phyloP scores from a whole-genome alignment of 1,140 invertebrate genomes.

The Philaenus spumarius region DNA sequence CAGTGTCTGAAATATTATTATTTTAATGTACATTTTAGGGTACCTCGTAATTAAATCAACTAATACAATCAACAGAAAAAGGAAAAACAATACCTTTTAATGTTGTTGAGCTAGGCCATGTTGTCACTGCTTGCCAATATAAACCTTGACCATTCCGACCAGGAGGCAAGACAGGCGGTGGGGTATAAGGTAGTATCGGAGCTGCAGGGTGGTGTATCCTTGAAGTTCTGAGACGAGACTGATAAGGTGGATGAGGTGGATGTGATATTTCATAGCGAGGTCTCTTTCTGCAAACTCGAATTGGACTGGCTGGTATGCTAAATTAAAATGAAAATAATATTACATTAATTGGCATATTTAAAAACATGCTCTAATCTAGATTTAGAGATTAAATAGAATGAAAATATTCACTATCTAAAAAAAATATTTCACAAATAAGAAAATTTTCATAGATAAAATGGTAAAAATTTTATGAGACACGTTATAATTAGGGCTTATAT shows the following conservation, averaged over 20 bases:
- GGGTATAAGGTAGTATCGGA: constrained; percentile 61
- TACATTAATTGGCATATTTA: constrained; percentile 8
- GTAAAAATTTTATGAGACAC: too few relatives aligned
- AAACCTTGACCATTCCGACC: constrained; percentile 78
- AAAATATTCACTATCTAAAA: too few relatives aligned
- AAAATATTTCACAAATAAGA: too few relatives aligned
- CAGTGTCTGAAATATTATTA: too few relatives aligned
- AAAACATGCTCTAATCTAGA: constrained; percentile 11
- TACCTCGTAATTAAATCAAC: too few relatives aligned
- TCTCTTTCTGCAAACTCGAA: constrained; percentile 53
- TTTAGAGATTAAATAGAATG: too few relatives aligned
- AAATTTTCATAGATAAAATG: too few relatives aligned
- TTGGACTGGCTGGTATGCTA: constrained; percentile 55
- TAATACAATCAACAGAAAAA: too few relatives aligned
- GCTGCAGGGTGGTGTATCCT: constrained; percentile 39
- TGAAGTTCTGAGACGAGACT: constrained; percentile 49
- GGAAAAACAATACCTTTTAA: constrained; percentile 23
- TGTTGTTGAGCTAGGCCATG: constrained; percentile 32
- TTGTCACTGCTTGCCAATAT: constrained; percentile 54
- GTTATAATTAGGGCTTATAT: too few relatives aligned
- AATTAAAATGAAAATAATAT: constrained; percentile 16
- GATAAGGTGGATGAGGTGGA: constrained; percentile 30
- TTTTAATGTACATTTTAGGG: too few relatives aligned
- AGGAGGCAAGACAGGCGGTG: constrained; percentile 87
- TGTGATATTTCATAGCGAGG: constrained; percentile 48